Conservation (phyloP, 2,797 vertebrate genomes). For the Parambassis ranga region DNA sequence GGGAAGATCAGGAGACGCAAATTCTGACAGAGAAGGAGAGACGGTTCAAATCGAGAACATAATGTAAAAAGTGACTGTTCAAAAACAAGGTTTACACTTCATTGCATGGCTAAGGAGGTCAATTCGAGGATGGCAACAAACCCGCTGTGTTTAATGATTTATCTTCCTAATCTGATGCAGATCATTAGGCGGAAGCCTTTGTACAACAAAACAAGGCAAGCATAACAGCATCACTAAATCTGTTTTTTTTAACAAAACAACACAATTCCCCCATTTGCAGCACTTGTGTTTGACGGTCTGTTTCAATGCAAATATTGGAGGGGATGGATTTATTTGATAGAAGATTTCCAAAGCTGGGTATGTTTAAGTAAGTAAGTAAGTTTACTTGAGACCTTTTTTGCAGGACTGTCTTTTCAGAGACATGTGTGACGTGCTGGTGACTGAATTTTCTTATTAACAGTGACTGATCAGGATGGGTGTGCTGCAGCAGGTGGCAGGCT, state of each 20-base stretch:
- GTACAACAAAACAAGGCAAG: conserved; percentile 57
- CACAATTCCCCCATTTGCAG: conserved; percentile 20
- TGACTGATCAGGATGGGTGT: conserved; percentile 55
- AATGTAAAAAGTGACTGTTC: conserved; percentile 27
- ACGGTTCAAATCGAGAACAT: conserved; percentile 20
- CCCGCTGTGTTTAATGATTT: conserved; percentile 70
- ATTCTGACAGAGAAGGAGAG: background rate
- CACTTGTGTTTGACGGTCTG: conserved; percentile 8
- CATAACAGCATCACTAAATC: conserved; percentile 41
- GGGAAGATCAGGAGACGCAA: background rate
- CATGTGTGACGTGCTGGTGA: conserved; percentile 35
- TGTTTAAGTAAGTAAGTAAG: too few relatives aligned
- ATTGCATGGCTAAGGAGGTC: conserved; percentile 67
- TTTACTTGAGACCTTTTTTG: background rate
- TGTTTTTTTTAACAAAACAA: conserved; percentile 35
- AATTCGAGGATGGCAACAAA: conserved; percentile 63
- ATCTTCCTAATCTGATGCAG: conserved; percentile 70
- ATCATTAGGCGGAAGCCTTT: conserved; percentile 59
- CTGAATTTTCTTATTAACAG: conserved; percentile 66
- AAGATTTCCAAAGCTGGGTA: background rate
- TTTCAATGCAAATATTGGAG: background rate
- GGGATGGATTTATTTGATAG: conserved; percentile 5
- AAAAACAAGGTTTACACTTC: conserved; percentile 58
- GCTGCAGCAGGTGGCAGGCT: conserved; percentile 46
- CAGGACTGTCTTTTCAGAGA: too few relatives aligned